phyloP scores from a whole-genome alignment of 2,797 vertebrate genomes.

The Urophycis tenuis region DNA sequence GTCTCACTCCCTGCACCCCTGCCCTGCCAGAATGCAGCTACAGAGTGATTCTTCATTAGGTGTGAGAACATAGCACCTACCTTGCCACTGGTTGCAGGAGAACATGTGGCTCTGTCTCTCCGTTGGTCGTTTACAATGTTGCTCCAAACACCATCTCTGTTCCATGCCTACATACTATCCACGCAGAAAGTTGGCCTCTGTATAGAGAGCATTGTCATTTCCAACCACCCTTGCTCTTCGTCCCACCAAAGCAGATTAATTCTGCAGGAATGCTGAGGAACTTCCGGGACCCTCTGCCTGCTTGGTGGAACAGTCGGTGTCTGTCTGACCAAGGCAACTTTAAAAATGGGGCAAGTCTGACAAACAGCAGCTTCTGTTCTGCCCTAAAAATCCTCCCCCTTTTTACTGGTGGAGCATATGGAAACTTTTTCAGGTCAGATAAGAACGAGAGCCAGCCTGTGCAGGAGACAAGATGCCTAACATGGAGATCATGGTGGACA shows the following conservation, averaged over 20 bases:
- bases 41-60: constrained; percentile 50
- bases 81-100: constrained; percentile 36
- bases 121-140: constrained; percentile 43
- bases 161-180: constrained; percentile 42
- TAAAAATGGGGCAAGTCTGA: constrained; percentile 32
- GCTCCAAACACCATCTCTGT: constrained; percentile 36
- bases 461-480: constrained; percentile 39
- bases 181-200: constrained; percentile 35
- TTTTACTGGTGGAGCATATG: constrained; percentile 32
- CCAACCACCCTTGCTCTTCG: constrained; percentile 34
- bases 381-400: constrained; percentile 36
- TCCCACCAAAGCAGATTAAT: constrained; percentile 37
- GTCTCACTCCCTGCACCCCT: not conserved
- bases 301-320: constrained; percentile 42
- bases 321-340: constrained; percentile 44
- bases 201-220: constrained; percentile 50
- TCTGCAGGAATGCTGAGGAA: constrained; percentile 43
- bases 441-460: constrained; percentile 59
- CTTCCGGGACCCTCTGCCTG: constrained; percentile 36
- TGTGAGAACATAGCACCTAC: constrained; percentile 44
- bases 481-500: constrained; percentile 45
- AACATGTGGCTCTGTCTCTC: constrained; percentile 27
- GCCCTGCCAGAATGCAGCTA: constrained; percentile 44
- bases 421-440: constrained; percentile 47
- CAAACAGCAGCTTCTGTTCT: constrained; percentile 44